phyloP scores from a whole-genome alignment of 2,888 invertebrate species.

The Choreutis nemorana region DNA sequence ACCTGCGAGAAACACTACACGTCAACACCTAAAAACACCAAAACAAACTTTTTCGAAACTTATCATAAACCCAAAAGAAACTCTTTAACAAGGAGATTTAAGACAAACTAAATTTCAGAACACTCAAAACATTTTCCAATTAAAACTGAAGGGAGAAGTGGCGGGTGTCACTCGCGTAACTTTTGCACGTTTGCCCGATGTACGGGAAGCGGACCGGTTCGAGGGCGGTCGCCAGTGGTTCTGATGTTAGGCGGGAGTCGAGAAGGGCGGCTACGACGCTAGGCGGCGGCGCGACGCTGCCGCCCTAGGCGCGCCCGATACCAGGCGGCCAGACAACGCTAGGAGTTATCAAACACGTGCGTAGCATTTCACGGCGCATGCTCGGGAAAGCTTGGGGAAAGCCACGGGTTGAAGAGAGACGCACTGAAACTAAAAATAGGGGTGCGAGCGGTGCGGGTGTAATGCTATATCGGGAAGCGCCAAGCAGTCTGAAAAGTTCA shows the following conservation, averaged over 20 bases:
- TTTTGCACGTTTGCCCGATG: slow-evolving; percentile 32
- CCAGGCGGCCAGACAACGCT: slow-evolving; percentile 38
- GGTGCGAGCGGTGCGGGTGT: slow-evolving; percentile 31
- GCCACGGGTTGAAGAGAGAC: slow-evolving; percentile 33
- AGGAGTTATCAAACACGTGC: slow-evolving; percentile 45
- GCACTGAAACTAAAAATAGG: slow-evolving; percentile 32
- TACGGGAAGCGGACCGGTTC: slow-evolving; percentile 45
- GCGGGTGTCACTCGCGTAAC: slow-evolving; percentile 36
- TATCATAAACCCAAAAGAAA: not conserved
- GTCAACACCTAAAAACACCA: slow-evolving; percentile 33
- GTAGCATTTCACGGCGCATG: slow-evolving; percentile 50
- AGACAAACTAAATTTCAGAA: slow-evolving; percentile 5
- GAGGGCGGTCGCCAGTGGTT: slow-evolving; percentile 46
- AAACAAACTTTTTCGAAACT: slow-evolving; percentile 16
- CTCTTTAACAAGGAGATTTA: slow-evolving; percentile 6
- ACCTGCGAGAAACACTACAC: slow-evolving; percentile 39
- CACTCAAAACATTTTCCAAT: slow-evolving; percentile 17
- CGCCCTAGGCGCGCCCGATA: slow-evolving; percentile 65
- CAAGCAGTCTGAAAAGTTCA: slow-evolving; percentile 62
- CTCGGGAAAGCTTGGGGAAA: slow-evolving; percentile 51
- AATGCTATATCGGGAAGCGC: slow-evolving; percentile 52
- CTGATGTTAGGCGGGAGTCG: slow-evolving; percentile 52
- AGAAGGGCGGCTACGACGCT: slow-evolving; percentile 35
- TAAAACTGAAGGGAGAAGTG: slow-evolving; percentile 5
- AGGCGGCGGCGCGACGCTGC: slow-evolving; percentile 56